phyloP scores from a whole-genome alignment of 2,888 invertebrate genomes.

The Rugalucina vietnamica region DNA sequence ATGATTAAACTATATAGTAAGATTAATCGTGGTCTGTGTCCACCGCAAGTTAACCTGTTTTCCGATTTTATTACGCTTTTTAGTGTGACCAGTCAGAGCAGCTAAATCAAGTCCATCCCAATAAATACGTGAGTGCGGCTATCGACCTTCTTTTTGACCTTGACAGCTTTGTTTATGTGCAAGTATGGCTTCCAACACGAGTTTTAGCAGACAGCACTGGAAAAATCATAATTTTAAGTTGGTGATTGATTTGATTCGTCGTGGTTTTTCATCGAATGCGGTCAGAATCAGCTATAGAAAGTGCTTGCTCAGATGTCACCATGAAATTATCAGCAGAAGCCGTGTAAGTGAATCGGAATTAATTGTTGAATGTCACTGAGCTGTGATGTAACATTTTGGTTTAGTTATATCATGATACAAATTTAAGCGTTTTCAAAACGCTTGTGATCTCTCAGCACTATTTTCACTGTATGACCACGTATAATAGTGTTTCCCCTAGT shows the following conservation, averaged over 20 bases:
- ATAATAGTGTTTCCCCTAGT: too few species aligned
- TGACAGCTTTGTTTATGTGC: slow-evolving; percentile 44
- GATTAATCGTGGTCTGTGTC: too few species aligned
- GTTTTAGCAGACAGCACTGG: slow-evolving; percentile 42
- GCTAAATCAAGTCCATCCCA: too few species aligned
- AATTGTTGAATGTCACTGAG: too few species aligned
- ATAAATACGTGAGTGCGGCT: background rate
- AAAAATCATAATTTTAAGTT: slow-evolving; percentile 77
- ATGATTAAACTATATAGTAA: too few species aligned
- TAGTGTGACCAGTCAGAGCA: too few species aligned
- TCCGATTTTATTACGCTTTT: too few species aligned
- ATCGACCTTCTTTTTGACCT: slow-evolving; percentile 41
- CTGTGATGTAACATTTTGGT: background rate
- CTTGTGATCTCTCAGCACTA: too few species aligned
- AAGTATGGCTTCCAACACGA: slow-evolving; percentile 48
- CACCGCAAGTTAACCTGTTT: too few species aligned
- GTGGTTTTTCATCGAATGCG: background rate
- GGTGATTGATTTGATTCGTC: background rate
- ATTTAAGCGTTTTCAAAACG: too few species aligned
- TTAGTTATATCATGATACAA: too few species aligned
- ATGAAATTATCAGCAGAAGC: slow-evolving; percentile 8
- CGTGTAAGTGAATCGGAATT: slow-evolving; percentile 45
- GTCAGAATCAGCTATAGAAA: background rate
- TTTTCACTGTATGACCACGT: too few species aligned
- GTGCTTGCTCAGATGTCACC: background rate